phyloP scores from a whole-genome alignment of 2,797 vertebrate genomes.

The Neosilurus hyrtlii region DNA sequence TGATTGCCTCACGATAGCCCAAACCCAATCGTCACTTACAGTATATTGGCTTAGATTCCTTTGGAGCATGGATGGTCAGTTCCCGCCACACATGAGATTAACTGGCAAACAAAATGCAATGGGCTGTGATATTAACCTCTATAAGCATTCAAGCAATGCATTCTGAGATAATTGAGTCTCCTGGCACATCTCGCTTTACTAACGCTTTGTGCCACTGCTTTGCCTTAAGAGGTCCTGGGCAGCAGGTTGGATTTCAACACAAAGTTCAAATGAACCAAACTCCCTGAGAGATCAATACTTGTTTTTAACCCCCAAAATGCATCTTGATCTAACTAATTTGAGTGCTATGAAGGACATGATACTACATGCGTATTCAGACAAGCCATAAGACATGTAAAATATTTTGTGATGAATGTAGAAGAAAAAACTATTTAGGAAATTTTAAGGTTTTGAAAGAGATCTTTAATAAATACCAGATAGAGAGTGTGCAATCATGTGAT shows the following conservation, averaged over 20 bases:
- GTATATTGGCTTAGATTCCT: slow-evolving; percentile 2
- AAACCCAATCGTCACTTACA: neutral
- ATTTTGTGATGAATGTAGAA: neutral
- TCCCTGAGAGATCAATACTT: neutral
- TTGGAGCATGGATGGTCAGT: neutral
- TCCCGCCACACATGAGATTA: neutral
- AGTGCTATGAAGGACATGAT: neutral
- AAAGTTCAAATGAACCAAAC: neutral
- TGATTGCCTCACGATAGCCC: neutral
- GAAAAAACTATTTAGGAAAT: neutral
- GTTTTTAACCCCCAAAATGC: neutral
- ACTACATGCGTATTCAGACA: neutral
- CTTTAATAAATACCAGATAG: neutral
- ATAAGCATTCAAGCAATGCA: slow-evolving; percentile 3
- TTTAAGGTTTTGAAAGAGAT: neutral
- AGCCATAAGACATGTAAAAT: neutral
- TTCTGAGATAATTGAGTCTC: slow-evolving; percentile 15
- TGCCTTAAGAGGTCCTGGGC: neutral
- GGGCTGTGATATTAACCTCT: slow-evolving; percentile 13
- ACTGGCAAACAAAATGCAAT: slow-evolving; percentile 1
- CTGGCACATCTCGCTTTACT: slow-evolving; percentile 19
- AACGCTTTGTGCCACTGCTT: slow-evolving; percentile 9
- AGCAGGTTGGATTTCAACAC: neutral
- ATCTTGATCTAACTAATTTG: neutral
- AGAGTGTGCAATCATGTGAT: neutral